phyloP scores from a whole-genome alignment of 2,888 invertebrate genomes.

The Limenitis camilla region DNA sequence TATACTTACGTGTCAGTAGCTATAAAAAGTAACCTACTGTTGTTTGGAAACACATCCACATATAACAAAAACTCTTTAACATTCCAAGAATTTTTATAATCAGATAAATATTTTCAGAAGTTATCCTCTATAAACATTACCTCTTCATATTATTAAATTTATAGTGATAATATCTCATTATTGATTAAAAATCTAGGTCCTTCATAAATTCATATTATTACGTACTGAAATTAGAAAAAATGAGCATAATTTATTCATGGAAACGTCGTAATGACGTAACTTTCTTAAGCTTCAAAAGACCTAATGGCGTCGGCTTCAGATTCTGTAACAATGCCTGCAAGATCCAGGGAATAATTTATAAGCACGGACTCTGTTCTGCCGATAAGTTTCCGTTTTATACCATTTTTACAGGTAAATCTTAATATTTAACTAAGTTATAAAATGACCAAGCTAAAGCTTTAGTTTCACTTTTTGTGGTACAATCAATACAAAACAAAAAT shows the following conservation, averaged over 20 bases:
- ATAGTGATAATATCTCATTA: not conserved
- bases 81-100: too few relatives aligned
- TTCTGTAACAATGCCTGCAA: constrained; percentile 2
- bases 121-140: too few relatives aligned
- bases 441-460: not conserved
- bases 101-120: too few relatives aligned
- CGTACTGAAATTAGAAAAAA: not conserved
- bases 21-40: too few relatives aligned
- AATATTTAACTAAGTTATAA: not conserved
- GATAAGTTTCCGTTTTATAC: not conserved
- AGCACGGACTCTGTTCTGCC: not conserved
- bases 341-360: constrained; percentile 4
- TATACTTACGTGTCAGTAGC: too few relatives aligned
- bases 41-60: too few relatives aligned
- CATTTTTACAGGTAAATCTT: not conserved
- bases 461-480: too few relatives aligned
- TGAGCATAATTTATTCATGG: constrained; percentile 5
- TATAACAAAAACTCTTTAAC: too few relatives aligned
- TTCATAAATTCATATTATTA: not conserved
- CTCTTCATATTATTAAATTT: not conserved
- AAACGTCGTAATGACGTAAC: constrained; percentile 4
- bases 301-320: constrained; percentile 2
- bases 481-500: too few relatives aligned
- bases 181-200: not conserved
- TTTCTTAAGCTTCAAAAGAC: constrained; percentile 7